phyloP scores from a whole-genome alignment of 2,888 invertebrate genomes.

The Mongoloraphidia duomilia region DNA sequence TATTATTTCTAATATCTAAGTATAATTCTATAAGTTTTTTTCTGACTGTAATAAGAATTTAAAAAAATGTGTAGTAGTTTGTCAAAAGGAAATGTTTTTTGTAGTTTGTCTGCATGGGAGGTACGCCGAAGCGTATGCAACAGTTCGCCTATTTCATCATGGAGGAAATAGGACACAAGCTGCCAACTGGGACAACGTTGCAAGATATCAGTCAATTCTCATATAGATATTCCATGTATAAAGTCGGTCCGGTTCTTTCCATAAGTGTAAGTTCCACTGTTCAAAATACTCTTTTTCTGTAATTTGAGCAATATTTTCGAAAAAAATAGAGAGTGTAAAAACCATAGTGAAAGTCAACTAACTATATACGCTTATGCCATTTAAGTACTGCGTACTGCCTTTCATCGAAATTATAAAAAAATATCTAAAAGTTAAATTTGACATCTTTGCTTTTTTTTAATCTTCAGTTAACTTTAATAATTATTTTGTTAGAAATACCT shows the following conservation, averaged over 20 bases:
- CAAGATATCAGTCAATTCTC: conserved; percentile 84
- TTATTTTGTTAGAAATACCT: neutral
- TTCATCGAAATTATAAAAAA: too few species aligned
- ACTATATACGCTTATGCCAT: too few species aligned
- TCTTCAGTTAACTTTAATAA: too few species aligned
- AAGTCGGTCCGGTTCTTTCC: conserved; percentile 78
- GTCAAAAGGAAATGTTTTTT: conserved; percentile 17
- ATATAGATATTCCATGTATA: conserved; percentile 90
- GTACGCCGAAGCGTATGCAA: conserved; percentile 88
- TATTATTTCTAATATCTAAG: too few species aligned
- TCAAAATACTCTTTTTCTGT: neutral
- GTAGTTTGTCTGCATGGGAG: conserved; percentile 94
- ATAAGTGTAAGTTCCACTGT: conserved; percentile 78
- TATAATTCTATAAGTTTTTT: too few species aligned
- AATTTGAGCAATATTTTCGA: neutral
- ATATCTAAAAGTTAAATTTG: too few species aligned
- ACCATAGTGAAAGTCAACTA: too few species aligned
- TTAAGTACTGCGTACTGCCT: too few species aligned
- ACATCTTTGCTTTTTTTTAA: too few species aligned
- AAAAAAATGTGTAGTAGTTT: conserved; percentile 1
- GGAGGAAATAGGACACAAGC: conserved; percentile 76
- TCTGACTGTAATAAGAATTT: too few species aligned
- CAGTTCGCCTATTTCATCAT: conserved; percentile 82
- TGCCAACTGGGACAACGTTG: conserved; percentile 76
- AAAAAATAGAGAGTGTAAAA: too few species aligned